These are phyloP conservation scores for Lacerta agilis DNA, from an alignment of 2,797 vertebrate species.

Conservation along the genomic window DNA sequence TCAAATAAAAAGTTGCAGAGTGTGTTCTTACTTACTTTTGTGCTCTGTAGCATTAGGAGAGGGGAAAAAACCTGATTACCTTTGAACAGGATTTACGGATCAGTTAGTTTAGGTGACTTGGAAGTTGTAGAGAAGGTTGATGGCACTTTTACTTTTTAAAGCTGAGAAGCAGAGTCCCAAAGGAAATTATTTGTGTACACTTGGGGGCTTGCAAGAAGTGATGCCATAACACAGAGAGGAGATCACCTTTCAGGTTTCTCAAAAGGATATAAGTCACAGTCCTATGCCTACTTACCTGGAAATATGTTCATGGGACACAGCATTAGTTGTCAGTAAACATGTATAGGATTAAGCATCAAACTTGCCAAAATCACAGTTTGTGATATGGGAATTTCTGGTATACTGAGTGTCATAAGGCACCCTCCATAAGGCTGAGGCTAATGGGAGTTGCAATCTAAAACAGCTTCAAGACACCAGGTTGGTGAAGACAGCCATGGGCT, in stretches of 20 bases:
- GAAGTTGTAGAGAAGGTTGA: not conserved
- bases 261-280: not conserved
- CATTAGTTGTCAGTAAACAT: too few species aligned
- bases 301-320: too few species aligned
- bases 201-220: conserved; percentile 48
- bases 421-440: too few species aligned
- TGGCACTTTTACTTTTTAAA: not conserved
- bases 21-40: conserved; percentile 19
- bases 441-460: too few species aligned
- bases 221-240: not conserved
- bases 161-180: not conserved
- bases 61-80: not conserved
- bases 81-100: not conserved
- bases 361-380: conserved; percentile 6
- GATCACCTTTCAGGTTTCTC: not conserved
- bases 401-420: conserved; percentile 28
- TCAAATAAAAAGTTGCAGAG: not conserved
- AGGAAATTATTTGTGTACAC: conserved; percentile 13
- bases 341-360: conserved; percentile 20
- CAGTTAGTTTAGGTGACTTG: not conserved
- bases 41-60: not conserved
- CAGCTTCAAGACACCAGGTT: too few species aligned
- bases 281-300: too few species aligned
- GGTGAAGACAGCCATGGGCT: conserved; percentile 27
- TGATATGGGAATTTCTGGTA: conserved; percentile 31